These are phyloP conservation scores for Podotricha telesiphe DNA, from an alignment of 2,888 invertebrate genomes.

Conservation along the genomic window DNA sequence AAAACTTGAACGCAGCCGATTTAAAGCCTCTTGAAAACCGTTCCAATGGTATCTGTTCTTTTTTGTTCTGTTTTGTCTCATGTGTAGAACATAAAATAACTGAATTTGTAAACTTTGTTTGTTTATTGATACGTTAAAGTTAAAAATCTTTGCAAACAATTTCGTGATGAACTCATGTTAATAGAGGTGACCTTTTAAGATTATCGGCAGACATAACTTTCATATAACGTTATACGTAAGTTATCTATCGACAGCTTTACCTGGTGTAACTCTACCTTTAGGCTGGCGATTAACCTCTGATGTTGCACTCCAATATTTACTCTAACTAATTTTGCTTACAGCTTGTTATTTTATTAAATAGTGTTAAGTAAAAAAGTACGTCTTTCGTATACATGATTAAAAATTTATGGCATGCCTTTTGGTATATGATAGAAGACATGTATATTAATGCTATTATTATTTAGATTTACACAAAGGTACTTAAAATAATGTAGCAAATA, in stretches of 20 bases:
- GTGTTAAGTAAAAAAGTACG: neutral
- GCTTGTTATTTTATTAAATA: conserved; percentile 13
- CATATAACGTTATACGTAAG: conserved; percentile 25
- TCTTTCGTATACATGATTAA: too few species aligned
- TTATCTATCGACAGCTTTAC: conserved; percentile 24
- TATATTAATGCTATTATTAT: too few species aligned
- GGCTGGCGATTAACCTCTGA: conserved; percentile 33
- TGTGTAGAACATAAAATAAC: too few species aligned
- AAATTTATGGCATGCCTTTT: neutral
- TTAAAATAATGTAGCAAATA: too few species aligned
- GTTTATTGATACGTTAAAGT: neutral
- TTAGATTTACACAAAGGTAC: too few species aligned
- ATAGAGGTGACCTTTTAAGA: conserved; percentile 17
- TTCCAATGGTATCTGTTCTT: too few species aligned
- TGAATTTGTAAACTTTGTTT: too few species aligned
- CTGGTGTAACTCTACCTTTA: conserved; percentile 30
- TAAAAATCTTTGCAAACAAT: conserved; percentile 1
- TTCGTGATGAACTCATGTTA: conserved; percentile 12
- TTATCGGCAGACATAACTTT: conserved; percentile 19
- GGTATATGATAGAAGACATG: too few species aligned
- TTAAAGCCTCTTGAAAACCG: too few species aligned
- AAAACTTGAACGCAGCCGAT: too few species aligned
- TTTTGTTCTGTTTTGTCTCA: too few species aligned
- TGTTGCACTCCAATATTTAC: conserved; percentile 26
- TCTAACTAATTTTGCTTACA: conserved; percentile 24